Percentiles rank a stretch among this genome's conserved stretches.
phyloP scores from a whole-genome alignment of 2,888 invertebrate genomes.

The Melanotus villosus region DNA sequence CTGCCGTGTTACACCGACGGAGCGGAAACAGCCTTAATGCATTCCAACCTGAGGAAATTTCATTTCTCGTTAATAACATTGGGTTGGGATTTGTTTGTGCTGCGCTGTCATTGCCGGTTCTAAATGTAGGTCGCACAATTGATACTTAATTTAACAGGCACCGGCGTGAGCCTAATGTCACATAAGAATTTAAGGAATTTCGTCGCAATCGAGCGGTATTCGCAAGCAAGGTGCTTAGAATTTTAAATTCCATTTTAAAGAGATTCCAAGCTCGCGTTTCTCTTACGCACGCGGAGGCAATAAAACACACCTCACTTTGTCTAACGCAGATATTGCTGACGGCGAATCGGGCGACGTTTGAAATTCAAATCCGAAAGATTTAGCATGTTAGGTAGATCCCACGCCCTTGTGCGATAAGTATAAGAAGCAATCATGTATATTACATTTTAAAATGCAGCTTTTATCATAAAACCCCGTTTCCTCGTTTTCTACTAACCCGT shows the following conservation, averaged over 20 bases:
- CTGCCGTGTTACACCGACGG: slow-evolving; percentile 49
- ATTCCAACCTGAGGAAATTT: slow-evolving; percentile 56
- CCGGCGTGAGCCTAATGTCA: slow-evolving; percentile 35
- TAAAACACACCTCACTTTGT: slow-evolving; percentile 56
- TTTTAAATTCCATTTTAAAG: slow-evolving; percentile 53
- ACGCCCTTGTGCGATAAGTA: slow-evolving; percentile 50
- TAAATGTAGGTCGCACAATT: slow-evolving; percentile 44
- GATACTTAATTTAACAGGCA: slow-evolving; percentile 42
- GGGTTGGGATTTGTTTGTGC: slow-evolving; percentile 53
- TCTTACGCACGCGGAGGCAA: slow-evolving; percentile 49
- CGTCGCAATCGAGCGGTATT: slow-evolving; percentile 41
- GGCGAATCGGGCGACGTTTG: slow-evolving; percentile 54
- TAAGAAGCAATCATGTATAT: slow-evolving; percentile 51
- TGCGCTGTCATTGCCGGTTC: slow-evolving; percentile 49
- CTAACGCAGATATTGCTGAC: slow-evolving; percentile 56
- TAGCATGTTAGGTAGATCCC: slow-evolving; percentile 53
- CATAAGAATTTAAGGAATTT: slow-evolving; percentile 41
- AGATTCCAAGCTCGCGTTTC: slow-evolving; percentile 47
- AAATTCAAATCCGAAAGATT: slow-evolving; percentile 56
- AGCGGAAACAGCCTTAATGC: slow-evolving; percentile 55
- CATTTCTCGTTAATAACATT: slow-evolving; percentile 56
- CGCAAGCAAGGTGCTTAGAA: slow-evolving; percentile 51
- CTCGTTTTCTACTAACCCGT: slow-evolving; percentile 18
- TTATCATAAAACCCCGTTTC: slow-evolving; percentile 44
- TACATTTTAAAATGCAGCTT: slow-evolving; percentile 49